Conservation (phyloP, 2,888 invertebrate species). For the Phyllotreta cruciferae region DNA sequence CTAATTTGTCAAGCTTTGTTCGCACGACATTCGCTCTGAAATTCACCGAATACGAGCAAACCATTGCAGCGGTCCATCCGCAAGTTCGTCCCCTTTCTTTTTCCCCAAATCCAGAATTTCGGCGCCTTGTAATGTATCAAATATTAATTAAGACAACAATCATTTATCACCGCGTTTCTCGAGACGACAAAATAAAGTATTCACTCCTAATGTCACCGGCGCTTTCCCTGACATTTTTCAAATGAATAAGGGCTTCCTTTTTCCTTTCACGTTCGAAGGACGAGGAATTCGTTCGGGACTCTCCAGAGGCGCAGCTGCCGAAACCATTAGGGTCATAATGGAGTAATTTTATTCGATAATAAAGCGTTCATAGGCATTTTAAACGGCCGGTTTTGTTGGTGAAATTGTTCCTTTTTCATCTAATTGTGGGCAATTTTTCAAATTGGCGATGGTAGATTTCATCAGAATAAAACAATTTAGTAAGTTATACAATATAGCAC, state of each 20-base stretch:
- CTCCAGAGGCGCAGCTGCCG: background rate
- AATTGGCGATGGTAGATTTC: background rate
- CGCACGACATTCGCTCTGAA: no score
- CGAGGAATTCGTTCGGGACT: background rate
- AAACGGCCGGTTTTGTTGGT: no score
- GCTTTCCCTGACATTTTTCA: conserved; percentile 27
- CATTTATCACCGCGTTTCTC: conserved; percentile 13
- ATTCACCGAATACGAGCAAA: no score
- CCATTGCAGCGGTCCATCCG: background rate
- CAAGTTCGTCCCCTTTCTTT: conserved; percentile 9
- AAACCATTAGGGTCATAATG: background rate
- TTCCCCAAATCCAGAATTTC: background rate
- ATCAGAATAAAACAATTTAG: conserved; percentile 1
- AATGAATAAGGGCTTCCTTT: conserved; percentile 14
- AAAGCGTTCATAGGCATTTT: no score
- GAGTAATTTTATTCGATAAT: no score
- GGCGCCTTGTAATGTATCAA: conserved; percentile 6
- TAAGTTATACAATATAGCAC: no score
- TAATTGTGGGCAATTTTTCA: no score
- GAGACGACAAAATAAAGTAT: conserved; percentile 20
- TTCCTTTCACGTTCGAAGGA: conserved; percentile 5
- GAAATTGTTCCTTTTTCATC: no score
- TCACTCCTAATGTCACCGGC: conserved; percentile 24
- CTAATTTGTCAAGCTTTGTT: no score
- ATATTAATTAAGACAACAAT: conserved; percentile 21